Percentiles rank a stretch among this genome's conserved stretches.
phyloP scores from a whole-genome alignment of 2,888 invertebrate species.

The Latrodectus elegans region DNA sequence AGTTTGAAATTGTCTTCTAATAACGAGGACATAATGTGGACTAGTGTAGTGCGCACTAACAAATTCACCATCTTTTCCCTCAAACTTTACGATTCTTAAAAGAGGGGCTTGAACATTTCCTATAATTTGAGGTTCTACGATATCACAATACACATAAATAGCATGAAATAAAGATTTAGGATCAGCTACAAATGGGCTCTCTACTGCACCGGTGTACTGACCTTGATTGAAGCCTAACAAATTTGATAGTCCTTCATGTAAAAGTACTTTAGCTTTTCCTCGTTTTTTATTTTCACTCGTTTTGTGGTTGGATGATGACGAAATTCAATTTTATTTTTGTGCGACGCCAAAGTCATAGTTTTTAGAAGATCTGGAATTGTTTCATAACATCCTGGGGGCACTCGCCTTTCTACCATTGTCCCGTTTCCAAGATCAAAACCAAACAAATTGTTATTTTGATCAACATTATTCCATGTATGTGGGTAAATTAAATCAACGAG shows the following conservation, averaged over 20 bases:
- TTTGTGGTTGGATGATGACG: too few species aligned
- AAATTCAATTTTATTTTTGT: too few species aligned
- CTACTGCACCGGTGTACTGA: neutral
- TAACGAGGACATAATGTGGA: neutral
- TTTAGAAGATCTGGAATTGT: conserved; percentile 2
- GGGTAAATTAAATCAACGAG: too few species aligned
- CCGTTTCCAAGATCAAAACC: conserved; percentile 22
- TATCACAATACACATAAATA: conserved; percentile 5
- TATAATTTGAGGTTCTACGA: conserved; percentile 14
- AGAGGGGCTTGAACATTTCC: conserved; percentile 12
- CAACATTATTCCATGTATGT: conserved; percentile 39
- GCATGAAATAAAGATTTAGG: neutral
- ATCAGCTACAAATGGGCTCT: conserved; percentile 12
- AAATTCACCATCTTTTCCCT: neutral
- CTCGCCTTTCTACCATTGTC: neutral
- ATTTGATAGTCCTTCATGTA: too few species aligned
- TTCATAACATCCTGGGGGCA: conserved; percentile 32
- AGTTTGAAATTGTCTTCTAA: neutral
- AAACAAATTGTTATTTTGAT: conserved; percentile 1
- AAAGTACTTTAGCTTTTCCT: too few species aligned
- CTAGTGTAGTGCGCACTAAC: neutral
- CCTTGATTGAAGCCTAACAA: too few species aligned
- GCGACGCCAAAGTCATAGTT: neutral
- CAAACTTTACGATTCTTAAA: neutral
- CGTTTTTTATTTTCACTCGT: too few species aligned